phyloP scores from a whole-genome alignment of 2,113 vertebrate genomes.

The Malurus melanocephalus region DNA sequence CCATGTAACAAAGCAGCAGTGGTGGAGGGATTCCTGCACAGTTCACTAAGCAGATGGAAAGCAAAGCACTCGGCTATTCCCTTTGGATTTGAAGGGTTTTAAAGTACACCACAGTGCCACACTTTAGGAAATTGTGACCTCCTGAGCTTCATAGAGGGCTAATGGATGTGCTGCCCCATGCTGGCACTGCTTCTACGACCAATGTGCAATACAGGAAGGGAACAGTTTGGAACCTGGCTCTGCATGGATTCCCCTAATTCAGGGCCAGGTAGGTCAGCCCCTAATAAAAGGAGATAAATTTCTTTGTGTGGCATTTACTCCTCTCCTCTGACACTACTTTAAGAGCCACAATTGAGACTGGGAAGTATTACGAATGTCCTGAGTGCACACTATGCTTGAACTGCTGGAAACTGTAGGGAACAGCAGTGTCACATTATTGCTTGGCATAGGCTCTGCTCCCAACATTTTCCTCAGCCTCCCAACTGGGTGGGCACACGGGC shows the following conservation, averaged over 20 bases:
- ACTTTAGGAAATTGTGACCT: accelerated
- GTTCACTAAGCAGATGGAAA: accelerated
- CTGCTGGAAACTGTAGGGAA: background rate
- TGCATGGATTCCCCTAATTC: background rate
- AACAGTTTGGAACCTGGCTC: background rate
- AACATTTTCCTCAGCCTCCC: background rate
- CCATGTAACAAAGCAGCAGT: background rate
- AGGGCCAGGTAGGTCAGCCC: accelerated
- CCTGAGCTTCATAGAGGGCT: accelerated
- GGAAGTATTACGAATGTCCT: background rate
- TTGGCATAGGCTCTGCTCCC: background rate
- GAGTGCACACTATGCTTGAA: accelerated
- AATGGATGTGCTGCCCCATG: accelerated
- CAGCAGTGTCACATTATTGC: background rate
- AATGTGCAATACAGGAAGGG: background rate
- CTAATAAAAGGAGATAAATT: background rate
- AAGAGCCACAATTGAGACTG: background rate
- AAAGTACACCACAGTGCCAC: no score
- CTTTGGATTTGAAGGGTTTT: background rate
- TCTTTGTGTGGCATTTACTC: background rate
- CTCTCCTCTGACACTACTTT: background rate
- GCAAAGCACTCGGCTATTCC: background rate
- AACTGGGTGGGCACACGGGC: accelerated
- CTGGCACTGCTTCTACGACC: background rate
- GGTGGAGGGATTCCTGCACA: accelerated